Evolutionary conservation across 2,113 vertebrate species (phyloP).

Genomic region (Lycaon pictus): DNA sequence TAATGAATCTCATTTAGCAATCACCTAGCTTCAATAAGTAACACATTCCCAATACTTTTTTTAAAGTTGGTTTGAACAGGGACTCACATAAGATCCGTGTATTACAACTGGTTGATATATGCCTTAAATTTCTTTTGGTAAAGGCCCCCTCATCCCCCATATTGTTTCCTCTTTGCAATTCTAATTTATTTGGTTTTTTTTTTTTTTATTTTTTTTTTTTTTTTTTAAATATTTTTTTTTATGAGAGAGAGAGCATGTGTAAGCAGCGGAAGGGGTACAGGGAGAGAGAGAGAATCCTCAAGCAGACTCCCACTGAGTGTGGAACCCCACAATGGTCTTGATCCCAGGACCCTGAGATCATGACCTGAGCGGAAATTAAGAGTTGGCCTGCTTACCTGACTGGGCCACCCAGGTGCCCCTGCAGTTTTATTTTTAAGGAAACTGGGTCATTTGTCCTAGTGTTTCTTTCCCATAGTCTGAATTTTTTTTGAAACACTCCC

Average conservation of each 20-base stretch:
- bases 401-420: not conserved
- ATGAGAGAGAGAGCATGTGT: not conserved
- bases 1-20: not conserved
- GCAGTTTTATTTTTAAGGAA: conserved; percentile 36
- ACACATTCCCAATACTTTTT: not conserved
- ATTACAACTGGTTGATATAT: not conserved
- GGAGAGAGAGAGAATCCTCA: not conserved
- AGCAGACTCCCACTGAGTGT: not conserved
- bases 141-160: not conserved
- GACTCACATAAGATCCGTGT: not conserved
- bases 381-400: not conserved
- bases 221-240: not conserved
- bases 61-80: not conserved
- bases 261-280: not conserved
- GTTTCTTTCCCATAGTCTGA: not conserved
- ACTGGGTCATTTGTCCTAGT: not conserved
- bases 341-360: not conserved
- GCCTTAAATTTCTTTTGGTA: conserved; percentile 5
- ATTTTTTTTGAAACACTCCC: not conserved
- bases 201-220: not conserved
- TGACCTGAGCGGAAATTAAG: not conserved
- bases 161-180: not conserved
- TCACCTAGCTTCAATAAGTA: not conserved
- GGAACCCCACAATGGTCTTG: not conserved
- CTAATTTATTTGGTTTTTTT: not conserved